phyloP scores from a whole-genome alignment of 2,113 vertebrate genomes.

The Antechinus stuartii region DNA sequence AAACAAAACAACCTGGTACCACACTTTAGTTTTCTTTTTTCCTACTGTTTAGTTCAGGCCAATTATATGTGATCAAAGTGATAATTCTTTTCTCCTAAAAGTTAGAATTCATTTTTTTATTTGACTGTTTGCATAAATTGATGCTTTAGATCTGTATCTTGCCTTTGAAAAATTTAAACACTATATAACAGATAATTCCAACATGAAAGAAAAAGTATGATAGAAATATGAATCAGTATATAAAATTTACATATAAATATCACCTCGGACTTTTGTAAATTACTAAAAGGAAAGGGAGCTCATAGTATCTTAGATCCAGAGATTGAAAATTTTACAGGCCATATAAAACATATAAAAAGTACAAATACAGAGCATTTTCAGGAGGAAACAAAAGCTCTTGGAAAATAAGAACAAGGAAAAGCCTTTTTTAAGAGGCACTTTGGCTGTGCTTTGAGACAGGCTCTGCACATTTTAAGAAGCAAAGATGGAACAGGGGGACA shows the following conservation, averaged over 20 bases:
- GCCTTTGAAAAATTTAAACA: neutral
- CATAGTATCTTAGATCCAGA: neutral
- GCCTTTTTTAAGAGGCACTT: neutral
- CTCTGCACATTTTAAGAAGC: neutral
- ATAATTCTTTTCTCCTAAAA: neutral
- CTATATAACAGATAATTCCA: neutral
- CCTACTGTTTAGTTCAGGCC: neutral
- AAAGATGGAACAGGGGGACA: neutral
- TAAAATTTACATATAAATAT: neutral
- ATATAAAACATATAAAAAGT: neutral
- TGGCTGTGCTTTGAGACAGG: neutral
- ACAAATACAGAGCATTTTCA: neutral
- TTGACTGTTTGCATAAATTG: neutral
- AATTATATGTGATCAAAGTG: neutral
- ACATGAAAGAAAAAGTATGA: neutral
- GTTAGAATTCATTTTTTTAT: neutral
- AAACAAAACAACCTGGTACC: neutral
- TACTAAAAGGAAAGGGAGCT: neutral
- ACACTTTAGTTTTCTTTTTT: neutral
- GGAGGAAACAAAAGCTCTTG: neutral
- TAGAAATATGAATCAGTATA: neutral
- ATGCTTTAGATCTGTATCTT: neutral
- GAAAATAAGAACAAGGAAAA: neutral
- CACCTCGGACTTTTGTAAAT: neutral
- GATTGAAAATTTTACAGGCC: neutral